Evolutionary conservation across 2,797 vertebrate genomes (phyloP).

Genomic region (Artibeus jamaicensis): DNA sequence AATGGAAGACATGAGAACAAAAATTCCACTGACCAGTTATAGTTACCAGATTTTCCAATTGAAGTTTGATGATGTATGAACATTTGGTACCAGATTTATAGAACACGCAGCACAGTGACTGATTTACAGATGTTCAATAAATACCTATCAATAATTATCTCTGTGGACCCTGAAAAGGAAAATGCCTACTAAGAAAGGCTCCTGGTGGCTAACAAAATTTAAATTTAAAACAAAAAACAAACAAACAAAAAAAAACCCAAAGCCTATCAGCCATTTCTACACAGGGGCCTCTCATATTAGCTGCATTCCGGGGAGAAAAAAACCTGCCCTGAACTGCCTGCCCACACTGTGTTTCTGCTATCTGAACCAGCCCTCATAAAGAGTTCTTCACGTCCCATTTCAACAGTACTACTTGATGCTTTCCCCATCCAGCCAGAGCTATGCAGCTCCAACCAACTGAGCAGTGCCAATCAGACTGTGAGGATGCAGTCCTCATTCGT

Average conservation of each 20-base stretch:
- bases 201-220: not conserved
- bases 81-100: not conserved
- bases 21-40: not conserved
- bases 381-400: not conserved
- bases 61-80: not conserved
- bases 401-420: not conserved
- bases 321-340: not conserved
- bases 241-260: not conserved
- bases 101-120: not conserved
- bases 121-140: not conserved
- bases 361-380: not conserved
- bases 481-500: not conserved
- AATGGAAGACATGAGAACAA: not conserved
- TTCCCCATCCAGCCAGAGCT: not conserved
- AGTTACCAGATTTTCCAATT: not conserved
- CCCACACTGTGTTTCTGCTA: not conserved
- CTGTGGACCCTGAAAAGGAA: not conserved
- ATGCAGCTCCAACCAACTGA: not conserved
- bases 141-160: not conserved
- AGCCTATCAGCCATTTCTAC: not conserved
- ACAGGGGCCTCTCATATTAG: not conserved
- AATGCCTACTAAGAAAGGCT: not conserved
- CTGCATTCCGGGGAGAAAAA: not conserved
- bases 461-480: not conserved
- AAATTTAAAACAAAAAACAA: not conserved